These are phyloP conservation scores for Trachelus stipa DNA, from an alignment of 2,888 invertebrate species.

Conservation along the genomic window DNA sequence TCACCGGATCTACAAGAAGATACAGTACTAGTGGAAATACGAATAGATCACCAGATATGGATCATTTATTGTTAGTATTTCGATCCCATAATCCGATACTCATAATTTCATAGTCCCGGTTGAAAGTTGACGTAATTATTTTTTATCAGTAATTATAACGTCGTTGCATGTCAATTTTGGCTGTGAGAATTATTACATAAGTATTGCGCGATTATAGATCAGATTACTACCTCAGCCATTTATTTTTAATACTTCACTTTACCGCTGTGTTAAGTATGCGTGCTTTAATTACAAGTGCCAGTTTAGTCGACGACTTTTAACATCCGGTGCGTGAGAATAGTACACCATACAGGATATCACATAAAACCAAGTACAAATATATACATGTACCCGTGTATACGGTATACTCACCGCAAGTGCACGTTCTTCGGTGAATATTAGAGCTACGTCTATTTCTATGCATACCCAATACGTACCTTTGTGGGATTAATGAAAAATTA, in stretches of 20 bases:
- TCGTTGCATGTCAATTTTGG: constrained; percentile 6
- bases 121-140: not conserved
- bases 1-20: constrained; percentile 27
- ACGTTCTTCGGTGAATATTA: not conserved
- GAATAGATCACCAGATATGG: not conserved
- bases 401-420: not conserved
- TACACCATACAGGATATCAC: not conserved
- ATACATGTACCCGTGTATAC: not conserved
- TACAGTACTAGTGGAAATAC: not conserved
- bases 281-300: not conserved
- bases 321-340: not conserved
- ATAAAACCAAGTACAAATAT: not conserved
- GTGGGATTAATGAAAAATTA: not conserved
- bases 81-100: not conserved
- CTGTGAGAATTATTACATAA: constrained; percentile 5
- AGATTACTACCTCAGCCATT: not conserved
- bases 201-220: not conserved
- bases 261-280: not conserved
- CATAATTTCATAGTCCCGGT: not conserved
- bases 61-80: not conserved
- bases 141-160: not conserved
- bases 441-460: not conserved
- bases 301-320: not conserved
- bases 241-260: not conserved
- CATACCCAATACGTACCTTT: not conserved